phyloP scores from a whole-genome alignment of 1,140 invertebrate genomes.

The Babylonia areolata region DNA sequence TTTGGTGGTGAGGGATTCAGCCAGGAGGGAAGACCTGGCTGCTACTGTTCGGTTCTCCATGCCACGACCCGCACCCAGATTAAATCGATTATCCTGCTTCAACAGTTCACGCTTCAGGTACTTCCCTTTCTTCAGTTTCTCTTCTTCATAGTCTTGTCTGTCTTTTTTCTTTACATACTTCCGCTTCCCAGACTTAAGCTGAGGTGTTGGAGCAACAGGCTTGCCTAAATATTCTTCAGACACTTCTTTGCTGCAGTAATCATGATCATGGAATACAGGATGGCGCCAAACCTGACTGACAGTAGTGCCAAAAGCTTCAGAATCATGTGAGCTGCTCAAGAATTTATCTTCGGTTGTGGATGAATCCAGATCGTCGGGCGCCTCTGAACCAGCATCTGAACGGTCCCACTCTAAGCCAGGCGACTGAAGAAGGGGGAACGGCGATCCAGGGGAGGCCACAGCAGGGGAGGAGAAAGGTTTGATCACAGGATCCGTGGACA shows the following conservation, averaged over 20 bases:
- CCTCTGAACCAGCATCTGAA: slow-evolving; percentile 54
- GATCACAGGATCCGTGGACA: slow-evolving; percentile 23
- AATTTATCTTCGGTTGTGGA: slow-evolving; percentile 28
- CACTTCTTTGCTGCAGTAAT: slow-evolving; percentile 60
- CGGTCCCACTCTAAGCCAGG: slow-evolving; percentile 54
- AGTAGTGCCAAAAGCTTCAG: slow-evolving; percentile 18
- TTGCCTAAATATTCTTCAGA: slow-evolving; percentile 9
- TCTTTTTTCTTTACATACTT: slow-evolving; percentile 45
- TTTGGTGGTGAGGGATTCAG: slow-evolving; percentile 16
- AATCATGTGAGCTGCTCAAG: slow-evolving; percentile 33
- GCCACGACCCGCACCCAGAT: neutral
- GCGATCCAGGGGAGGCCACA: slow-evolving; percentile 31
- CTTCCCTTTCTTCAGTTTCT: slow-evolving; percentile 45
- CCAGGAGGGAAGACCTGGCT: neutral
- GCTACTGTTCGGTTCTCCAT: neutral
- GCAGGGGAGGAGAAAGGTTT: slow-evolving; percentile 32
- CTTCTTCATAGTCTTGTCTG: slow-evolving; percentile 34
- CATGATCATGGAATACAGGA: slow-evolving; percentile 68
- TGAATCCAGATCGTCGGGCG: slow-evolving; percentile 43
- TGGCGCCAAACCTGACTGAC: slow-evolving; percentile 26
- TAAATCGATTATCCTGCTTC: slow-evolving; percentile 34
- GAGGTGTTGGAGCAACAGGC: neutral
- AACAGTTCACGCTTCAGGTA: slow-evolving; percentile 46
- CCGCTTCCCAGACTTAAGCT: slow-evolving; percentile 31
- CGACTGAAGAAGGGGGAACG: slow-evolving; percentile 47